Base-by-base conservation (phyloP, 1,140 invertebrate species). In the Bombus difficillimus region DNA sequence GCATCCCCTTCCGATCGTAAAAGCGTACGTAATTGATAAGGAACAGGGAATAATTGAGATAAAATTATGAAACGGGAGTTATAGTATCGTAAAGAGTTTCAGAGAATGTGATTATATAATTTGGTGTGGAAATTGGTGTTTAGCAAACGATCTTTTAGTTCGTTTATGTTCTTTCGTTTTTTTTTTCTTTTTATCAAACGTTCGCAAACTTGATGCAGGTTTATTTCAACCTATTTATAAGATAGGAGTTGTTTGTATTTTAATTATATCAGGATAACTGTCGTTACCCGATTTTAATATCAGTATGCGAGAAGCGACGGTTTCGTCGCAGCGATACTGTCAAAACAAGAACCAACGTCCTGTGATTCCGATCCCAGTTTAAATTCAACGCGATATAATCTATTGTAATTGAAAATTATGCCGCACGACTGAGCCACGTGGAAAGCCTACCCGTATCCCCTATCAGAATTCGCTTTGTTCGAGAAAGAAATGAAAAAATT, bases 321-420 rank as follows among this genome's bases (percentile, higher is more conserved):
- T 81, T 66, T 47, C 68, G 39, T 41, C 57, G 77, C 41, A 32
- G 47, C 64, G 57, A 53, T 68, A 66, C 73, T 89, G 84, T 89
- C 88, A 89, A 86, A 88, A 80, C 75, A 81, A 81, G 66, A 59
- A 25, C 53, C 77, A 28, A 47, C 64, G 76, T 32, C 73, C 47
- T 18, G 68, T 64, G 76, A 86, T 79, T 83, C 64, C 47, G 64
- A 82, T 89, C 47, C 81, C 80, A 66, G 76, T 89, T 86, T 87
- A 83, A 92, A 92, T 89, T 83, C 88, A 86, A 47, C 72, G 86
- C 74, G 91, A 92, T 92, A 92, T 92, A 92, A 92, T 92, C 91
- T 92, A 86, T 92, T 88, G 88, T 92, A 92, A 92, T 92, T 92
- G 91, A 92, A 92, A 92, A 92, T 92, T 92, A 92, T 88, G 81